phyloP scores from a whole-genome alignment of 2,113 vertebrate species.

The Quiscalus mexicanus region DNA sequence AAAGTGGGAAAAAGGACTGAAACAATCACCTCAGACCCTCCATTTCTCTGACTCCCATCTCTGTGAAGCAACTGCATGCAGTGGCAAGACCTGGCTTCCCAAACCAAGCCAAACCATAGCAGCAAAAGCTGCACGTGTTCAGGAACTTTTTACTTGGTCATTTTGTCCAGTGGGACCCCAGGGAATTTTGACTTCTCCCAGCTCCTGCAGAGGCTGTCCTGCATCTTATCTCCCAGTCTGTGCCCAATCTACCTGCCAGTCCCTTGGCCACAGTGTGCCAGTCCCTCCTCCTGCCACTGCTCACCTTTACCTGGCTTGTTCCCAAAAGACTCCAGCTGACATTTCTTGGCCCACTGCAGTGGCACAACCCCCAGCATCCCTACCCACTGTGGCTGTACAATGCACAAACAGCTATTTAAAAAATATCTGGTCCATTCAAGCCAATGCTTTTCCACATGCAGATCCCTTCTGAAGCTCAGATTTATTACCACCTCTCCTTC shows the following conservation, averaged over 20 bases:
- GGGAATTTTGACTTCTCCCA: neutral
- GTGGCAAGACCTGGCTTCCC: neutral
- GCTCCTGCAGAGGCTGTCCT: neutral
- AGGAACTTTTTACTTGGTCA: neutral
- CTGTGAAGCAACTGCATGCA: accelerated
- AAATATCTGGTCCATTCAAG: neutral
- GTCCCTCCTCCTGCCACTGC: neutral
- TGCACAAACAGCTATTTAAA: neutral
- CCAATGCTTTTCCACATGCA: neutral
- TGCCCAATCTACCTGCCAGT: neutral
- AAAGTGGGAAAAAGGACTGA: neutral
- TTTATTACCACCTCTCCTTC: neutral
- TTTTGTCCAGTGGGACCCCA: neutral
- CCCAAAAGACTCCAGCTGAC: neutral
- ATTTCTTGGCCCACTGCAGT: too few relatives aligned
- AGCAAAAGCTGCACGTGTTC: neutral
- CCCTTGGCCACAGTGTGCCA: neutral
- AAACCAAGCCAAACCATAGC: neutral
- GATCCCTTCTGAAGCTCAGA: neutral
- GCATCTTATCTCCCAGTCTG: neutral
- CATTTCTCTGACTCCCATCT: neutral
- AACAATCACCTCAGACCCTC: neutral
- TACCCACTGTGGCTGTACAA: accelerated
- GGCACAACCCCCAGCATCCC: neutral
- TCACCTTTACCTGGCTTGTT: neutral